A percentile compares a stretch with the other conserved stretches of the same genome.
phyloP scores from a whole-genome alignment of 2,888 invertebrate genomes.

The Agelastica alni region DNA sequence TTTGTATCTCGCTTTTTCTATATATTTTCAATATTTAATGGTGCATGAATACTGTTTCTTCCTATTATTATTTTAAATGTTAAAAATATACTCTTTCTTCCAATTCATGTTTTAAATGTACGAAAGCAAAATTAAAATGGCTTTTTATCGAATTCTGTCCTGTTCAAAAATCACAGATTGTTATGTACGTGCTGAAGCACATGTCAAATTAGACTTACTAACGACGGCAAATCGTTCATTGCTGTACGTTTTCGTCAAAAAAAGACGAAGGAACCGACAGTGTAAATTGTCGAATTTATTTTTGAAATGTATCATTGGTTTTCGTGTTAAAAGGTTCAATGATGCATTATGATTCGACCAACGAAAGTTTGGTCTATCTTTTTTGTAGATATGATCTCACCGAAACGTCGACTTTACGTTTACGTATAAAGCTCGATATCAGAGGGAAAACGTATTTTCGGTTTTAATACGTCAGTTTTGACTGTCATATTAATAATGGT shows the following conservation, averaged over 20 bases:
- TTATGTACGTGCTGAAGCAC: slow-evolving; percentile 19
- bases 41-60: too few relatives aligned
- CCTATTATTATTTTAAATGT: too few relatives aligned
- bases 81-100: too few relatives aligned
- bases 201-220: slow-evolving; percentile 31
- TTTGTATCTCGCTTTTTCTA: too few relatives aligned
- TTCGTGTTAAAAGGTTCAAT: slow-evolving; percentile 33
- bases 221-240: slow-evolving; percentile 24
- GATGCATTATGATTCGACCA: slow-evolving; percentile 13
- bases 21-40: too few relatives aligned
- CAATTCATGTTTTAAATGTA: too few relatives aligned
- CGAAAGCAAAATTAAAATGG: too few relatives aligned
- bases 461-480: too few relatives aligned
- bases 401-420: slow-evolving; percentile 16
- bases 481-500: too few relatives aligned
- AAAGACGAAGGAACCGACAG: slow-evolving; percentile 22
- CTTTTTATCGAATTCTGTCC: neutral
- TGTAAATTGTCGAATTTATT: slow-evolving; percentile 31
- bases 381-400: slow-evolving; percentile 22
- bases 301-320: slow-evolving; percentile 33
- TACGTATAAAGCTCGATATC: too few relatives aligned
- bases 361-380: slow-evolving; percentile 1
- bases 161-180: slow-evolving; percentile 9
- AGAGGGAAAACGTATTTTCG: too few relatives aligned
- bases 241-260: slow-evolving; percentile 22